A percentile compares a stretch with the other conserved stretches of the same genome.
These are phyloP conservation scores for Noctua pronuba DNA, from an alignment of 2,888 invertebrate genomes.

Conservation along the genomic window DNA sequence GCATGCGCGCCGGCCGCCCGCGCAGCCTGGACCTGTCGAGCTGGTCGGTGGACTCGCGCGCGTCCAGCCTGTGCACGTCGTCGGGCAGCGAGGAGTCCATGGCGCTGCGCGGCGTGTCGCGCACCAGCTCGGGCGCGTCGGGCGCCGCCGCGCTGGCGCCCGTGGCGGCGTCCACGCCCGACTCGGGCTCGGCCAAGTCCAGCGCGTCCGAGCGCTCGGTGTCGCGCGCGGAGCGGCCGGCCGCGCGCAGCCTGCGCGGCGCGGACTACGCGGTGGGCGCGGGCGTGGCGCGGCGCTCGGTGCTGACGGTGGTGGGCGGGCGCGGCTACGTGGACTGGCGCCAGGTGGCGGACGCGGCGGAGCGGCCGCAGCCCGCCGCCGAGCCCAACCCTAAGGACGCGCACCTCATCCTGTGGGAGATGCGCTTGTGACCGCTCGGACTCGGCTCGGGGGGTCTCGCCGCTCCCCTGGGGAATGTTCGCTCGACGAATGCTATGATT, in stretches of 20 bases:
- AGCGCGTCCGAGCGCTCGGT: conserved; percentile 84
- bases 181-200: conserved; percentile 84
- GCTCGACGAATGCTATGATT: conserved; percentile 62
- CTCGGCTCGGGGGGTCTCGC: conserved; percentile 27
- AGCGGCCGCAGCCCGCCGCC: conserved; percentile 89
- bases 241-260: conserved; percentile 84
- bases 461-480: conserved; percentile 35
- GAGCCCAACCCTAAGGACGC: conserved; percentile 96
- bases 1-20: conserved; percentile 95
- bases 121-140: conserved; percentile 94
- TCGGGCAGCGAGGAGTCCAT: conserved; percentile 96
- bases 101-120: conserved; percentile 93
- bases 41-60: conserved; percentile 96
- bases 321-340: conserved; percentile 97
- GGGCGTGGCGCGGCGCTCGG: conserved; percentile 92
- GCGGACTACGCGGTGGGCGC: conserved; percentile 84
- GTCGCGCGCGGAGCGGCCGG: conserved; percentile 82
- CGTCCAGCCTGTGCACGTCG: conserved; percentile 95
- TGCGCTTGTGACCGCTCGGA: conserved; percentile 82
- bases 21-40: conserved; percentile 95
- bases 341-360: conserved; percentile 92
- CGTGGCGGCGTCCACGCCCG: conserved; percentile 87
- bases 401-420: conserved; percentile 97
- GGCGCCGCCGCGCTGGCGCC: conserved; percentile 91
- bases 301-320: conserved; percentile 96